phyloP scores from a whole-genome alignment of 2,797 vertebrate species.

The Chloroceryle amazona region DNA sequence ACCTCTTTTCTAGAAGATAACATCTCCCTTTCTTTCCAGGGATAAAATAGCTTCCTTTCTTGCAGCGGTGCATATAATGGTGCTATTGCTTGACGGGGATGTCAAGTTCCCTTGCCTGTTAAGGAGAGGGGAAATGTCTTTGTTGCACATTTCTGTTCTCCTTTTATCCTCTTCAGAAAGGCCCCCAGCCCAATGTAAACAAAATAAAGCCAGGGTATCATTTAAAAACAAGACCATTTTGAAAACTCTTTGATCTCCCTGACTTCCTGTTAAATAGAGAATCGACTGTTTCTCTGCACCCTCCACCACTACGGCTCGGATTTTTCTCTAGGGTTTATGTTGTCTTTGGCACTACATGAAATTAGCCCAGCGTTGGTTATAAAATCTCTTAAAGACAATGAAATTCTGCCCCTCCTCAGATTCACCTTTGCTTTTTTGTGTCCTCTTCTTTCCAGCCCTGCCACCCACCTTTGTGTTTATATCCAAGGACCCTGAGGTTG shows the following conservation, averaged over 20 bases:
- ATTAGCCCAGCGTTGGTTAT: neutral
- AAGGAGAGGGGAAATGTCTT: conserved; percentile 75
- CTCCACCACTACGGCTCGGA: conserved; percentile 18
- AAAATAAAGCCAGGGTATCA: conserved; percentile 69
- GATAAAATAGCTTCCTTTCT: conserved; percentile 71
- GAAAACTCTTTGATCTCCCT: conserved; percentile 60
- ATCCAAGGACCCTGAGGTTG: neutral
- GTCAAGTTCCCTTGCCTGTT: conserved; percentile 70
- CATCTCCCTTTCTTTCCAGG: conserved; percentile 68
- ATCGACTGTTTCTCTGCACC: conserved; percentile 15
- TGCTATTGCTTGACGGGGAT: conserved; percentile 65
- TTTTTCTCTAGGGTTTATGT: conserved; percentile 26
- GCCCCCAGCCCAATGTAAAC: conserved; percentile 60
- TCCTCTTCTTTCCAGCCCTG: neutral
- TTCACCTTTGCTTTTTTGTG: neutral
- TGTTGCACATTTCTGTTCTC: conserved; percentile 58
- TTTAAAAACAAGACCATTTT: conserved; percentile 66
- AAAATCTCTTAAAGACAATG: conserved; percentile 20
- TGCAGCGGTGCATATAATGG: conserved; percentile 25
- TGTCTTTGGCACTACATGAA: conserved; percentile 36
- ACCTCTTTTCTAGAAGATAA: conserved; percentile 54
- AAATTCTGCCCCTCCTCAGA: neutral
- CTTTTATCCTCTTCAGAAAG: conserved; percentile 67
- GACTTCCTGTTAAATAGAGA: conserved; percentile 67
- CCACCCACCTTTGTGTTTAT: neutral